These are phyloP conservation scores for Erpetoichthys calabaricus DNA, from an alignment of 2,797 vertebrate species.

Conservation along the genomic window DNA sequence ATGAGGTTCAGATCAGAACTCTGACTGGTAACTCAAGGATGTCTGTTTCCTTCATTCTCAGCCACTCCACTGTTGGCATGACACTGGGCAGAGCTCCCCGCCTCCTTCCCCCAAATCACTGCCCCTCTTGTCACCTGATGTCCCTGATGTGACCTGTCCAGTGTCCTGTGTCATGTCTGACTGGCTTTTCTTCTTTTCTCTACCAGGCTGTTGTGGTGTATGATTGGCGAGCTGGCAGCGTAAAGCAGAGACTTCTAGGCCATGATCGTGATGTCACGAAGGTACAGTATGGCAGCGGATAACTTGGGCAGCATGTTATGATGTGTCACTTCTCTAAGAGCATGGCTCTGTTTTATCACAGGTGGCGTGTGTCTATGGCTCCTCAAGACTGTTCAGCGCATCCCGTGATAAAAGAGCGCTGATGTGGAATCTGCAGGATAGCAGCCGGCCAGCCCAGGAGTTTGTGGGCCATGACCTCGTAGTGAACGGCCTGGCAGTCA, in stretches of 20 bases:
- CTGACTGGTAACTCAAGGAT: no score
- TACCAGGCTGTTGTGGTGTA: slow-evolving; percentile 69
- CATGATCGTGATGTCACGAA: slow-evolving; percentile 84
- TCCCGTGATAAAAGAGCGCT: slow-evolving; percentile 76
- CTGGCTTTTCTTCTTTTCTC: background rate
- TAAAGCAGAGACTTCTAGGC: slow-evolving; percentile 63
- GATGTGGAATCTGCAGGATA: slow-evolving; percentile 75
- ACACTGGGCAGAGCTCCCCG: no score
- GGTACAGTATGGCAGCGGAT: slow-evolving; percentile 37
- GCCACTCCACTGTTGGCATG: no score
- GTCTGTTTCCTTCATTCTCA: no score
- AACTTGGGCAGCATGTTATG: no score
- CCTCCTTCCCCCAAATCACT: no score
- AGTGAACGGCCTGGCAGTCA: slow-evolving; percentile 78
- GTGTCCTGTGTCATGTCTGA: no score
- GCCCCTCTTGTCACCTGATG: no score
- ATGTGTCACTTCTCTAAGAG: background rate
- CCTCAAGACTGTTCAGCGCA: slow-evolving; percentile 74
- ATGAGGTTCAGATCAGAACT: no score
- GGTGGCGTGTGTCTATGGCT: slow-evolving; percentile 60
- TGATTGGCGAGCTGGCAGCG: slow-evolving; percentile 70
- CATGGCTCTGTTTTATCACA: slow-evolving; percentile 22
- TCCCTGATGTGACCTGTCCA: no score
- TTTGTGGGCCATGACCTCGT: slow-evolving; percentile 78
- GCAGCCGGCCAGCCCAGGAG: slow-evolving; percentile 54